Percentiles rank a stretch among this genome's conserved stretches.
Conservation (phyloP, 37 sponge, comb jelly and placozoan species). For the Diacarnus erythraeanus region DNA sequence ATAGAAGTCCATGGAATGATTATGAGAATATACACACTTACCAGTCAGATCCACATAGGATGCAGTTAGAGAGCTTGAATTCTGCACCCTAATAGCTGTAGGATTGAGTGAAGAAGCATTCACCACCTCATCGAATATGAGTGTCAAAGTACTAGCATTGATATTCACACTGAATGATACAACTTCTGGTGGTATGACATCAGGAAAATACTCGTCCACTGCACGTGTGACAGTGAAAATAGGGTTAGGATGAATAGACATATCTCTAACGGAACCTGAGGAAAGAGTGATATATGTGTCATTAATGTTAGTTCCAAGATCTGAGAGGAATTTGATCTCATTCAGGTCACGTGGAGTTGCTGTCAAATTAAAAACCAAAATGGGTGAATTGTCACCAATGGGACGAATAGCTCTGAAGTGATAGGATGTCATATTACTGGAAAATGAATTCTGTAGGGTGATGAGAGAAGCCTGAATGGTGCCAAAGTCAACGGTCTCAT, state of each 20-base stretch:
- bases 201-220: slow-evolving; percentile 55
- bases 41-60: slow-evolving; percentile 38
- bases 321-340: slow-evolving; percentile 58
- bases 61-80: slow-evolving; percentile 2
- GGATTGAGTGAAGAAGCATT: slow-evolving; percentile 62
- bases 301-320: slow-evolving; percentile 57
- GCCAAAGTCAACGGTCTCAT: slow-evolving; percentile 81
- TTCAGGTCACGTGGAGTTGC: slow-evolving; percentile 74
- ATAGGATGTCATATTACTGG: neutral
- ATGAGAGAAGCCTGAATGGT: slow-evolving; percentile 38
- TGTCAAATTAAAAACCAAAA: slow-evolving; percentile 68
- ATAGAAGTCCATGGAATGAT: neutral
- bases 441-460: slow-evolving; percentile 24
- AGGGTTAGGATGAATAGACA: slow-evolving; percentile 51
- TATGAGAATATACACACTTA: slow-evolving; percentile 20
- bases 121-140: slow-evolving; percentile 84
- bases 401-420: slow-evolving; percentile 18
- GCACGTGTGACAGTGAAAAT: slow-evolving; percentile 19
- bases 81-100: slow-evolving; percentile 63
- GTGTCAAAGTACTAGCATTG: slow-evolving; percentile 63
- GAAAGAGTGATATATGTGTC: slow-evolving; percentile 56
- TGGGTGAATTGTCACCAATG: slow-evolving; percentile 73
- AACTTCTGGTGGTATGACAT: slow-evolving; percentile 60
- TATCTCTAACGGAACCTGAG: slow-evolving; percentile 63
- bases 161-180: slow-evolving; percentile 66